Base-by-base conservation (phyloP, 1,140 invertebrate species). In the Agrypnia vestita region DNA sequence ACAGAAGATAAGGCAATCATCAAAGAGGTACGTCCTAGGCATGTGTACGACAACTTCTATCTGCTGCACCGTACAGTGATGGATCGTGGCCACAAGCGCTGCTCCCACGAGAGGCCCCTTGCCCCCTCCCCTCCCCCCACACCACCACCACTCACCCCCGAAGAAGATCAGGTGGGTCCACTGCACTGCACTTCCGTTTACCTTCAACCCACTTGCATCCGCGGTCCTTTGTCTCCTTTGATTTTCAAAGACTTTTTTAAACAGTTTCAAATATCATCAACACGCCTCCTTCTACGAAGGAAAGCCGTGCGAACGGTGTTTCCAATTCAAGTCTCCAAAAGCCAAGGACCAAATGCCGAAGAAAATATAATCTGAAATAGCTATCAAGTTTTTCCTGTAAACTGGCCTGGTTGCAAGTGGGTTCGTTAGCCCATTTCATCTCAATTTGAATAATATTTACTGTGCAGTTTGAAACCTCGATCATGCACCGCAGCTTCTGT, bases 1-100 rank as follows among this genome's bases (percentile, higher is more conserved):
- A 51, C 49, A 71, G 67, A 47, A 55, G 74, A 56, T 12, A 13
- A 8, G 11, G 35, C 46, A 11, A 21, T 17, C 13, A 21, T 72
- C 12, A 87, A 89, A 64, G 87, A 88, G 81, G 84, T 88, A 55
- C 84, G 81, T 76, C 87, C 87, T 19, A 85, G 88, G 71, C 89
- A 90, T 82, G 88, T 88, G 0, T 89, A 90, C 62, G 89, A 90
- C 84, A 88, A 87, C 21, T 90, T 86, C 83, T 90, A 89, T 79
- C 86, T 89, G 79, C 84, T 86, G 73, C 89, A 90, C 80, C 84
- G 81, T 81, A 83, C 84, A 56, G 87, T 86, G 64, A 84, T 89
- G 75, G 87, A 89, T 78, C 82, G 83, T 15, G 84, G 86, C 51
- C 89, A 89, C 82, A 84, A 89, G 17, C 89, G 89, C 80, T 85